Base-by-base conservation (phyloP, 2,888 invertebrate species). In the Antitype chi region DNA sequence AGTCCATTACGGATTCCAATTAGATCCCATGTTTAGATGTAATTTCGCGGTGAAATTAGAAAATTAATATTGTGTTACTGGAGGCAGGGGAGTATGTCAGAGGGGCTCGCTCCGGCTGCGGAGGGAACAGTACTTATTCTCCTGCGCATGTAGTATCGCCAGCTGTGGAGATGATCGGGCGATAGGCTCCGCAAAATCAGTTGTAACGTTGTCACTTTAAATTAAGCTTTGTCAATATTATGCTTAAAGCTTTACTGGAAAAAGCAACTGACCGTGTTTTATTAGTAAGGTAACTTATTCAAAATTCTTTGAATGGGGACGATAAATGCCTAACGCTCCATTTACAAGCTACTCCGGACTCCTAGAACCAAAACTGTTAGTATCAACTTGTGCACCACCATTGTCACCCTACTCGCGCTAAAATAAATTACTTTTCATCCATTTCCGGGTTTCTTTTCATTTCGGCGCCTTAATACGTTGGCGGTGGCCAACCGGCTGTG, bases 361-460 rank as follows among this genome's bases (percentile, higher is more conserved):
- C 32, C 28, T 13, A 49, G 13, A 9, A 52, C n/a, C 25, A 60
- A 62, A n/a, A 59, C 38, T 53, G 23, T 32, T 53, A 74, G 63
- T 78, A 49, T 55, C 47, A 83, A 84, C 83, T 78, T 60, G 85
- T 89, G 84, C 75, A 84, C 74, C 79, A 74, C 87, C 88, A 91
- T 91, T 92, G 91, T 91, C 91, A 90, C 89, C 87, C 85, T 85
- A 88, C 88, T 92, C 89, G 91, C 89, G 90, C 90, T 91, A 91
- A 93, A 93, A 93, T 93, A 94, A 94, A 94, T 94, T 93, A 94
- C 92, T 92, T 94, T 94, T 92, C 92, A 94, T 94, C 92, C 91
- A 94, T 94, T 94, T 94, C 92, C 92, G 89, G 92, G 91, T 92
- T 94, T 93, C 93, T 94, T 94, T 94, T 94, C 93, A 94, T 95